These are phyloP conservation scores for Perca schrenkii DNA, from an alignment of 2,113 vertebrate genomes.

Conservation along the genomic window DNA sequence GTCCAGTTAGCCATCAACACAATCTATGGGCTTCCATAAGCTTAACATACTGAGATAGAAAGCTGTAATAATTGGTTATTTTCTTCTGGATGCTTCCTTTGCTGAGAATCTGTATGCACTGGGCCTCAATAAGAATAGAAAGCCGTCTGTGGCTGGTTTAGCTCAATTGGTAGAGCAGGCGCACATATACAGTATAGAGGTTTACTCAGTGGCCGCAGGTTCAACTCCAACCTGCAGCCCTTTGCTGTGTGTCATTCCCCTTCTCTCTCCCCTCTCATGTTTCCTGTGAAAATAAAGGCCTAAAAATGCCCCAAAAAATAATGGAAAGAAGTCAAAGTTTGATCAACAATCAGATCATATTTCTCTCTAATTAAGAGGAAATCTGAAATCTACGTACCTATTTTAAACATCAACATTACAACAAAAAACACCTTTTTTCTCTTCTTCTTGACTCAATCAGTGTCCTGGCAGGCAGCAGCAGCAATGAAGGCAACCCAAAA, in stretches of 20 bases:
- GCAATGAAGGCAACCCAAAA: slow-evolving; percentile 19
- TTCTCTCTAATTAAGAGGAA: background rate
- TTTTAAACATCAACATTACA: background rate
- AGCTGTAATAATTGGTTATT: slow-evolving; percentile 16
- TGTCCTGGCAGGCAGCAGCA: slow-evolving; percentile 29
- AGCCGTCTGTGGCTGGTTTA: no score
- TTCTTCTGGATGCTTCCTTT: background rate
- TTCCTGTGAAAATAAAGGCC: no score
- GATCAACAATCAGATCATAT: background rate
- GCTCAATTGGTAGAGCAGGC: no score
- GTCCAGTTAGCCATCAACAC: slow-evolving; percentile 43
- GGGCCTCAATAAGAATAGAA: background rate
- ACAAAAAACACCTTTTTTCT: background rate
- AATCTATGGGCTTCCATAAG: slow-evolving; percentile 24
- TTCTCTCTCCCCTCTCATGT: no score
- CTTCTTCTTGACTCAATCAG: slow-evolving; percentile 34
- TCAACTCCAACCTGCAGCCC: no score
- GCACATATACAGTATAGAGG: no score
- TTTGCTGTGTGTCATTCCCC: no score
- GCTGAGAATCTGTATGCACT: background rate
- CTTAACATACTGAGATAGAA: slow-evolving; percentile 33
- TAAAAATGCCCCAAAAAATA: no score
- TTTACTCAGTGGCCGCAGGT: no score
- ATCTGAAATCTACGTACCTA: background rate
- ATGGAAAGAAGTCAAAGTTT: background rate